Percentiles rank a stretch among this genome's conserved stretches.
Evolutionary conservation across 2,797 vertebrate genomes (phyloP).

Genomic region (Petrocephalus sullivani): DNA sequence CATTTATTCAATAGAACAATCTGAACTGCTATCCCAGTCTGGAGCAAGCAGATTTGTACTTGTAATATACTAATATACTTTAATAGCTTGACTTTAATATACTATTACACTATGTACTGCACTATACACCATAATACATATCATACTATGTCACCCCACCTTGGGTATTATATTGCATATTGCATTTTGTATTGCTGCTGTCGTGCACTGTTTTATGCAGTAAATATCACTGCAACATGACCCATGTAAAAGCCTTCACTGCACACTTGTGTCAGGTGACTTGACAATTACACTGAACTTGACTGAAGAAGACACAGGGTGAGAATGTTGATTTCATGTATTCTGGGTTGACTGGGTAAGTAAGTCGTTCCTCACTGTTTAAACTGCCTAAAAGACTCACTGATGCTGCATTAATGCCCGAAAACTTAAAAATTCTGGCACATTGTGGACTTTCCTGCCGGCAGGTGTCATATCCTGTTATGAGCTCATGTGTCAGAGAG

Average conservation of each 20-base stretch:
- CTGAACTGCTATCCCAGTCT: too few species aligned
- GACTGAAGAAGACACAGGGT: background rate
- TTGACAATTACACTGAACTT: background rate
- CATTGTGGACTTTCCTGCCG: background rate
- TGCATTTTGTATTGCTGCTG: background rate
- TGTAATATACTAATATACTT: too few species aligned
- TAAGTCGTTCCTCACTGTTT: background rate
- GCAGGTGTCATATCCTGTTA: background rate
- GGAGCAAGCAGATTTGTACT: too few species aligned
- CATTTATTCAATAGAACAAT: too few species aligned
- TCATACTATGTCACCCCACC: background rate
- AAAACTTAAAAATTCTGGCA: background rate
- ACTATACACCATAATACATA: background rate
- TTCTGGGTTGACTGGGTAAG: background rate
- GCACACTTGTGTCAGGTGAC: background rate
- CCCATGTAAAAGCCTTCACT: background rate
- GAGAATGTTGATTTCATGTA: background rate
- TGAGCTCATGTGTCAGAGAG: background rate
- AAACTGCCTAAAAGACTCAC: background rate
- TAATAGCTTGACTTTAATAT: background rate
- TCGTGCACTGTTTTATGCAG: background rate
- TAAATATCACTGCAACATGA: background rate
- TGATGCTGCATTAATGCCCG: background rate
- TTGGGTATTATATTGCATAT: background rate
- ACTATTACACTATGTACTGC: background rate